phyloP scores from a whole-genome alignment of 2,113 vertebrate species.

The Spilogale gracilis region DNA sequence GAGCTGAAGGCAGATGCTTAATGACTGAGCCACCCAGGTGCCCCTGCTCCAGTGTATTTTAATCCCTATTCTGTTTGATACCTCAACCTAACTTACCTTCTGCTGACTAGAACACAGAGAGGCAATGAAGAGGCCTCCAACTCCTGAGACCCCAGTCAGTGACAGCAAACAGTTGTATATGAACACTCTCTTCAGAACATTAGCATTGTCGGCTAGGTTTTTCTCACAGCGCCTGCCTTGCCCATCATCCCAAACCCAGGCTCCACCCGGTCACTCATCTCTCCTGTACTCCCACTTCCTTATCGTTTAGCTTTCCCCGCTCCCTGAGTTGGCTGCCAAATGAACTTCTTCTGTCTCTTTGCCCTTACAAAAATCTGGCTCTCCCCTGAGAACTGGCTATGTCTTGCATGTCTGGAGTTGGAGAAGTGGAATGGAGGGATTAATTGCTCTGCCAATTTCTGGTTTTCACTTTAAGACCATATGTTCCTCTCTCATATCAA shows the following conservation, averaged over 20 bases:
- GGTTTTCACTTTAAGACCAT: neutral
- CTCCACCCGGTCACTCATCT: neutral
- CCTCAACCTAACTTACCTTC: neutral
- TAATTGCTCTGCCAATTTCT: neutral
- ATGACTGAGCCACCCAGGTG: no score
- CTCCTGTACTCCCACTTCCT: neutral
- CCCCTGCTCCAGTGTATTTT: neutral
- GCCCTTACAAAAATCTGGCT: neutral
- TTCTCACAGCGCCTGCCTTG: neutral
- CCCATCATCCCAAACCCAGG: neutral
- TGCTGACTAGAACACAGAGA: neutral
- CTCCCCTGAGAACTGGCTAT: neutral
- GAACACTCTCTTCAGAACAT: neutral
- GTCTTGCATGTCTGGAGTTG: neutral
- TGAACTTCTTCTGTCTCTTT: neutral
- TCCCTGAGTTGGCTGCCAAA: neutral
- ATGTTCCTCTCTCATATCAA: neutral
- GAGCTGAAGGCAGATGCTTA: no score
- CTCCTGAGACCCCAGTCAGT: neutral
- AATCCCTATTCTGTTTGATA: neutral
- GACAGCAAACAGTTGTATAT: neutral
- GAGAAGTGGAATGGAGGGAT: neutral
- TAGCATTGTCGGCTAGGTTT: neutral
- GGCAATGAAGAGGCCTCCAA: neutral
- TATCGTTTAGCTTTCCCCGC: neutral